A percentile compares a stretch with the other conserved stretches of the same genome.
These are phyloP conservation scores for Thaleichthys pacificus DNA, from an alignment of 2,797 vertebrate species.

Conservation along the genomic window DNA sequence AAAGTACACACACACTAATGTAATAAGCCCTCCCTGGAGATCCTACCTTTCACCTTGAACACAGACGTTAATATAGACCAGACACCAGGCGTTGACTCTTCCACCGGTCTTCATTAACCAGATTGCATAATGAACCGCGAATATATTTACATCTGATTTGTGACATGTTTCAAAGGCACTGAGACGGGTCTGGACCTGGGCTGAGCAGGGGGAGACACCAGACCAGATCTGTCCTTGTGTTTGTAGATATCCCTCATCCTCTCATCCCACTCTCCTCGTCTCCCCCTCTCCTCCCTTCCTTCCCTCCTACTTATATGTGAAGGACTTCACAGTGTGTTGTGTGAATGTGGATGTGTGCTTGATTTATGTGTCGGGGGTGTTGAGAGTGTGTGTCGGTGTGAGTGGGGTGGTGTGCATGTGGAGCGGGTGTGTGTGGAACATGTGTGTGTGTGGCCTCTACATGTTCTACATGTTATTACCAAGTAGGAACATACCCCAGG, in stretches of 20 bases:
- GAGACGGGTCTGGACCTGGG: not conserved
- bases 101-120: slow-evolving; percentile 23
- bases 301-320: too few species aligned
- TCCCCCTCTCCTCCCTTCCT: too few species aligned
- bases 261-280: not conserved
- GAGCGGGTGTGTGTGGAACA: not conserved
- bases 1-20: slow-evolving; percentile 62
- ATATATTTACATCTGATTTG: slow-evolving; percentile 30
- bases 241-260: not conserved
- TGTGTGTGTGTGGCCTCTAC: not conserved
- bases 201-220: not conserved
- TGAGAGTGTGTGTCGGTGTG: not conserved
- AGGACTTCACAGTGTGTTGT: not conserved
- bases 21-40: slow-evolving; percentile 58
- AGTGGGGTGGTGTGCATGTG: not conserved
- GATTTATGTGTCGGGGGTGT: too few species aligned
- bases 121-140: slow-evolving; percentile 16
- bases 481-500: not conserved
- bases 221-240: not conserved
- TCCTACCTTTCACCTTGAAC: slow-evolving; percentile 56
- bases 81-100: slow-evolving; percentile 17
- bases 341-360: not conserved
- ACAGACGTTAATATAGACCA: not conserved
- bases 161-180: too few species aligned
- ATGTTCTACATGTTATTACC: not conserved